Conservation (phyloP, 2,113 vertebrate species). For the Elephantulus edwardii region DNA sequence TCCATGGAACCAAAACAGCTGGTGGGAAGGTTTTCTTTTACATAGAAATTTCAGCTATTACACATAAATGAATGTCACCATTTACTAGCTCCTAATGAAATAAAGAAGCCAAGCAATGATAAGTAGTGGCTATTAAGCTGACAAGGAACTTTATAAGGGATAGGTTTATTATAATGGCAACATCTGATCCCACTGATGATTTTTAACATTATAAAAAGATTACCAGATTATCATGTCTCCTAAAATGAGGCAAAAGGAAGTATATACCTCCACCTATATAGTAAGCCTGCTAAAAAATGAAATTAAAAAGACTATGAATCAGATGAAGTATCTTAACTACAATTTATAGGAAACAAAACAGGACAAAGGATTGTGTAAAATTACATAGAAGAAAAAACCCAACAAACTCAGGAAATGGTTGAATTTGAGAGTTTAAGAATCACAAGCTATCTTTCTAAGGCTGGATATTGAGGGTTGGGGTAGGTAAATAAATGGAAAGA, state of each 20-base stretch:
- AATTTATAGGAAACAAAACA: neutral
- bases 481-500: neutral
- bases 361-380: neutral
- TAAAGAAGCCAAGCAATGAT: neutral
- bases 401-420: neutral
- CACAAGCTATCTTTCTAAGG: no score
- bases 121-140: neutral
- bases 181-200: neutral
- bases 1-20: neutral
- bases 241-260: neutral
- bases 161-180: neutral
- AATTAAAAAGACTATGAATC: neutral
- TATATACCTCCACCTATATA: neutral
- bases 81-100: neutral
- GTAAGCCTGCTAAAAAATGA: neutral
- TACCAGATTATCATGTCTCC: neutral
- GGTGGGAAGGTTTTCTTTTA: neutral
- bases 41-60: neutral
- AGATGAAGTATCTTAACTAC: neutral
- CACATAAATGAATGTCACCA: neutral
- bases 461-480: neutral
- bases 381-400: neutral
- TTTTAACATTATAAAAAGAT: neutral
- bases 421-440: no score
- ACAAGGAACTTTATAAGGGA: neutral